A percentile compares a stretch with the other conserved stretches of the same genome.
Evolutionary conservation across 30 jellyfish, hydroid and myxozoan genomes (phyloP).

Genomic region (Clytia hemisphaerica): DNA sequence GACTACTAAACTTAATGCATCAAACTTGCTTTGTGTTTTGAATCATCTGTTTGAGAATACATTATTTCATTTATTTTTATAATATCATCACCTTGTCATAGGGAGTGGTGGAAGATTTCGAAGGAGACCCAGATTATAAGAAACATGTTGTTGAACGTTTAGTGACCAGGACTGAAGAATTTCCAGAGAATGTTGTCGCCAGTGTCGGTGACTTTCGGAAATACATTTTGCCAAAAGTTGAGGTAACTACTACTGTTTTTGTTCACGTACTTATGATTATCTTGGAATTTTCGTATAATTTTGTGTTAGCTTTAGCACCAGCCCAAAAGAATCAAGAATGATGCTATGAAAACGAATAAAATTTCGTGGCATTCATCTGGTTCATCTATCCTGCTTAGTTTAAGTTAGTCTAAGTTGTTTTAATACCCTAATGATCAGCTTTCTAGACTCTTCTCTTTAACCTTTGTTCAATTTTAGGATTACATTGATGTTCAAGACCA

Average conservation of each 20-base stretch:
- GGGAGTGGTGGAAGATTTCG: too few species aligned
- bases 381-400: not conserved
- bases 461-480: conserved; percentile 24
- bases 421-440: too few species aligned
- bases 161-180: conserved; percentile 64
- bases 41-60: too few species aligned
- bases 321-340: not conserved
- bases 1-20: too few species aligned
- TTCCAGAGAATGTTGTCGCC: conserved; percentile 40
- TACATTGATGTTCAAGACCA: conserved; percentile 73
- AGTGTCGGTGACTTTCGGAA: conserved; percentile 34
- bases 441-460: too few species aligned
- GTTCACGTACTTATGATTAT: not conserved
- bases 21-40: too few species aligned
- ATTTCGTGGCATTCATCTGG: not conserved
- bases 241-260: too few species aligned
- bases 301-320: not conserved
- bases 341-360: not conserved
- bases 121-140: too few species aligned
- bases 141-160: conserved; percentile 50
- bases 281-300: not conserved
- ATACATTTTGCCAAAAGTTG: conserved; percentile 36
- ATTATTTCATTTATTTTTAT: too few species aligned
- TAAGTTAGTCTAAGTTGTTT: too few species aligned
- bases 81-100: too few species aligned